phyloP scores from a whole-genome alignment of 2,113 vertebrate species.

The Cephalophus harveyi region DNA sequence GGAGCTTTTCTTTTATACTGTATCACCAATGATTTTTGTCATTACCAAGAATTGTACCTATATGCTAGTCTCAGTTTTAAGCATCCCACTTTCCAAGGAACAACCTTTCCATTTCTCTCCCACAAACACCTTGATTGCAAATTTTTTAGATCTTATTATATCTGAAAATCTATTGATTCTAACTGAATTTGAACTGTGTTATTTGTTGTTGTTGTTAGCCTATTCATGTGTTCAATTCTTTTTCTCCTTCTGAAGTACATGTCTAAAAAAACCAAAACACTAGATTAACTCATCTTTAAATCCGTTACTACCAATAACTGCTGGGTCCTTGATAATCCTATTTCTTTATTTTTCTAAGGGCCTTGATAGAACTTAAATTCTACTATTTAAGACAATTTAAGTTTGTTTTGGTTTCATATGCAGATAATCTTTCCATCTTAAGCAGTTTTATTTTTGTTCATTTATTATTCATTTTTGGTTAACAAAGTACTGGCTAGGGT shows the following conservation, averaged over 20 bases:
- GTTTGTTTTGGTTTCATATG: background rate
- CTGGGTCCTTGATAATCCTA: background rate
- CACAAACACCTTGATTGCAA: background rate
- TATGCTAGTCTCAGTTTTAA: background rate
- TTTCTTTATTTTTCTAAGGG: background rate
- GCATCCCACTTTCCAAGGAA: background rate
- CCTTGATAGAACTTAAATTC: background rate
- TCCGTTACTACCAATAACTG: background rate
- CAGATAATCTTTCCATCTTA: background rate
- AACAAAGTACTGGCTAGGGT: background rate
- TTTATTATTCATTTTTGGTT: background rate
- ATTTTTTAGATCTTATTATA: background rate
- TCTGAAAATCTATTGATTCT: background rate
- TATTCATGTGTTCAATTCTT: background rate
- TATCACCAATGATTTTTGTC: background rate
- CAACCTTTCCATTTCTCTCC: background rate
- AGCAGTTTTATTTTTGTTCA: background rate
- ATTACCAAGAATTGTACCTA: background rate
- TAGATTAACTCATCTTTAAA: background rate
- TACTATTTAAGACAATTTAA: background rate
- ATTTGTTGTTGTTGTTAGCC: background rate
- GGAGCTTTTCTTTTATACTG: background rate
- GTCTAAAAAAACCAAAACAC: background rate
- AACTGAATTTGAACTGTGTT: background rate
- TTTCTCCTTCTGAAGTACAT: background rate